Conservation (phyloP, 2,113 vertebrate species). For the Tretioscincus oriximinensis region DNA sequence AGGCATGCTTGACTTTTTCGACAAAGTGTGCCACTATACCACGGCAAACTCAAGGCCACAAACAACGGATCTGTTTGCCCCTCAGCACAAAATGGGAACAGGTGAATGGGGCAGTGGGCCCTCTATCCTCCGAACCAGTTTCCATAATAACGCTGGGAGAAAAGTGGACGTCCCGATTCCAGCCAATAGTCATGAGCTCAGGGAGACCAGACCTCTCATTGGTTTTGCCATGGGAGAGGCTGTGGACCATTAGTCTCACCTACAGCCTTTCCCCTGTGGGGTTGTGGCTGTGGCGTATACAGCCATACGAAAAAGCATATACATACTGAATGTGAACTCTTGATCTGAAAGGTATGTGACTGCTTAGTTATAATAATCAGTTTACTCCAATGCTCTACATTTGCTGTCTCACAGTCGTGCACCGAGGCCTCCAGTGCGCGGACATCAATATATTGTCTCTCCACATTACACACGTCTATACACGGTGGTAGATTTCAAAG, state of each 20-base stretch:
- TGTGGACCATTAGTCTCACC: neutral
- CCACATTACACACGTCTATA: neutral
- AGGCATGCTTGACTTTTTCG: neutral
- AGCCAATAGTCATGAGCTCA: slow-evolving; percentile 13
- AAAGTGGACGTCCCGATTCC: neutral
- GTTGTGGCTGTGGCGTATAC: neutral
- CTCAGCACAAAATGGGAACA: neutral
- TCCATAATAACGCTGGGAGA: neutral
- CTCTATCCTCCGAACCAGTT: neutral
- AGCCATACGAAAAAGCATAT: slow-evolving; percentile 13
- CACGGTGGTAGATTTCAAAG: neutral
- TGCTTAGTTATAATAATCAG: neutral
- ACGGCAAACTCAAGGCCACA: neutral
- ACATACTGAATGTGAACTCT: neutral
- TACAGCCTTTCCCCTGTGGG: neutral
- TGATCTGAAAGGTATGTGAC: neutral
- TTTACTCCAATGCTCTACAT: neutral
- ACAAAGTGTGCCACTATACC: neutral
- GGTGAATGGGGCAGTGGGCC: too few relatives aligned
- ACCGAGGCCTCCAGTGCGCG: neutral
- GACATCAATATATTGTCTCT: neutral
- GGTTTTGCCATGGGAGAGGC: neutral
- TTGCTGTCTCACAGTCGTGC: neutral
- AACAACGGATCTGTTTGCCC: neutral
- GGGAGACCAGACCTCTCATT: slow-evolving; percentile 13